Base-by-base conservation (phyloP, 2,113 vertebrate genomes). In the Pipra filicauda region DNA sequence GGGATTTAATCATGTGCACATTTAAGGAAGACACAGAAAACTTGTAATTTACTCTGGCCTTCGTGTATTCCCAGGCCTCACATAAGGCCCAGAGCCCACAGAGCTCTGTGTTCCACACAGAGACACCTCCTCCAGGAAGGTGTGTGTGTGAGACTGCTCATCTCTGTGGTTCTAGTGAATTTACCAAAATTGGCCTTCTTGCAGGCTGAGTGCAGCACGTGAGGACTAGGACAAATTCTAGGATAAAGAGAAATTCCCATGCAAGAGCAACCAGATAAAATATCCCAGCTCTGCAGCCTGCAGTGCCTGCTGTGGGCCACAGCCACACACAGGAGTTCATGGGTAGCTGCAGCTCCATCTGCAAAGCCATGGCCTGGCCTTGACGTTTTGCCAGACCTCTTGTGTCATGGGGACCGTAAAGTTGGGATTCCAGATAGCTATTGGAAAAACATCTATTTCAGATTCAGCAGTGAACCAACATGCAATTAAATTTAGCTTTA, bases 391-490 rank as follows among this genome's bases (percentile, higher is more conserved):
- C 94, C 92, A 95, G 82, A 41, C 31, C 35, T 71, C 78, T 72
- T 84, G 72, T 86, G 33, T 94, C 95, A 58, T 66, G 94, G 93
- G 94, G 91, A 39, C 89, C 14, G 54, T 95, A 96, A 96, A 97
- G 77, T 37, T 95, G 93, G 75, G 82, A 91, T 93, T 92, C 85
- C 77, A 93, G 71, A 85, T 15, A 92, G 82, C 83, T 93, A 28
- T 74, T 91, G 93, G 89, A 93, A 96, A 95, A 94, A 94, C 79
- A 92, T 43, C 93, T 92, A 96, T 95, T 95, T 96, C 76, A 84
- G 95, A 88, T 78, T 61, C 82, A 57, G 75, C 87, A 69, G 44
- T 61, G 28, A 91, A 85, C 76, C 21, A 2, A 85, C 85, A 43
- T 17, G 87, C 49, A 88, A 97, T 93, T 93, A 92, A 90, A 95